Evolutionary conservation across 2,113 vertebrate species (phyloP).

Genomic region (Oxyruncus cristatus): DNA sequence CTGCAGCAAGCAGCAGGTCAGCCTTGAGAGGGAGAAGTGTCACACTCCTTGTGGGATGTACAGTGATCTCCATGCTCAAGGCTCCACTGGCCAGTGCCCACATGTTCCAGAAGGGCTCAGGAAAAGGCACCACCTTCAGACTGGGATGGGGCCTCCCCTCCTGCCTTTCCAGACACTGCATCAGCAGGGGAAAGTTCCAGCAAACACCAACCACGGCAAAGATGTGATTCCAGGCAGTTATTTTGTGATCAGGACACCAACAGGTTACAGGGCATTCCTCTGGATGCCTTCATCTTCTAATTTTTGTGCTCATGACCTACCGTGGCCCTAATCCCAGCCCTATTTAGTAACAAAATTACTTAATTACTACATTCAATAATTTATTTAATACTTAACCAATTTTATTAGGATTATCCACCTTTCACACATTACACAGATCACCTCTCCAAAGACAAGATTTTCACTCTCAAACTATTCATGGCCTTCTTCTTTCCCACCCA

Average conservation of each 20-base stretch:
- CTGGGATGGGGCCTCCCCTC: neutral
- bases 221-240: neutral
- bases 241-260: neutral
- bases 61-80: rapidly evolving
- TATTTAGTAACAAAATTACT: neutral
- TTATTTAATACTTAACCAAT: neutral
- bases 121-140: neutral
- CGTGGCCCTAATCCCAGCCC: neutral
- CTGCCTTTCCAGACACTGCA: neutral
- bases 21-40: neutral
- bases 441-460: neutral
- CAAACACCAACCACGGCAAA: neutral
- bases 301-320: neutral
- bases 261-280: neutral
- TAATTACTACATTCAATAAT: neutral
- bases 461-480: neutral
- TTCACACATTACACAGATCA: neutral
- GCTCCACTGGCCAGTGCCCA: neutral
- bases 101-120: neutral
- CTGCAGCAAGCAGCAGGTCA: neutral
- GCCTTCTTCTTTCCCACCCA: neutral
- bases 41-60: neutral
- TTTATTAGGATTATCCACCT: neutral
- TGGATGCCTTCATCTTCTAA: neutral
- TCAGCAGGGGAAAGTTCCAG: neutral